A percentile compares a stretch with the other conserved stretches of the same genome.
Evolutionary conservation across 2,797 vertebrate species (phyloP).

Genomic region (Aphelocoma californica): DNA sequence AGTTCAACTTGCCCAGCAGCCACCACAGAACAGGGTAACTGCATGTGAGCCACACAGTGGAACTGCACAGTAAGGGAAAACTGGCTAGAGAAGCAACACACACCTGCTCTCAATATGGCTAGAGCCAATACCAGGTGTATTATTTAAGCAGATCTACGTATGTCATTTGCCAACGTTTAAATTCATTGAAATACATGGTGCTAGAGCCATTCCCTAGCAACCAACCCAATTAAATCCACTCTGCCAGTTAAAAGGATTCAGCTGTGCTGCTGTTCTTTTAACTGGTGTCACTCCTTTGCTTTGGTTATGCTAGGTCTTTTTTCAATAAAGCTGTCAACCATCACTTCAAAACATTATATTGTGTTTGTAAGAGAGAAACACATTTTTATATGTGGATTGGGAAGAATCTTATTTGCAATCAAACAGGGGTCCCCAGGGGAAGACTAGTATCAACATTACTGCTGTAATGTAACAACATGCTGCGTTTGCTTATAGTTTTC

Average conservation of each 20-base stretch:
- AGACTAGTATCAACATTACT: not conserved
- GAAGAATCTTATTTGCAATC: not conserved
- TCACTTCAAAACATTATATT: not conserved
- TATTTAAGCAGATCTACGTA: conserved; percentile 16
- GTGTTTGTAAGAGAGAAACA: not conserved
- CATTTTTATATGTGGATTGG: not conserved
- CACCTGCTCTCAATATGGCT: not conserved
- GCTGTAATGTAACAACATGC: not conserved
- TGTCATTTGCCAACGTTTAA: conserved; percentile 18
- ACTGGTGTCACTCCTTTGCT: not conserved
- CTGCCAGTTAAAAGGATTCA: conserved; percentile 58
- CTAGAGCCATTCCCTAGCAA: conserved; percentile 70
- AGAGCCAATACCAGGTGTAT: not conserved
- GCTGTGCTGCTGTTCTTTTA: not conserved
- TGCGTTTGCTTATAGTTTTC: not conserved
- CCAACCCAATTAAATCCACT: conserved; percentile 68
- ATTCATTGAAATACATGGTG: not conserved
- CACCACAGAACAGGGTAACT: not conserved
- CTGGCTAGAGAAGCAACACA: not conserved
- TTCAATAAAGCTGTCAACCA: not conserved
- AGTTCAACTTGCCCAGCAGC: not conserved
- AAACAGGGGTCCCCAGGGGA: not conserved
- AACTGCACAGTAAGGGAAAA: not conserved
- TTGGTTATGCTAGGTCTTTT: not conserved
- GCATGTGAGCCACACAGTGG: not conserved